phyloP scores from a whole-genome alignment of 2,797 vertebrate genomes.

The Phaenicophaeus curvirostris region DNA sequence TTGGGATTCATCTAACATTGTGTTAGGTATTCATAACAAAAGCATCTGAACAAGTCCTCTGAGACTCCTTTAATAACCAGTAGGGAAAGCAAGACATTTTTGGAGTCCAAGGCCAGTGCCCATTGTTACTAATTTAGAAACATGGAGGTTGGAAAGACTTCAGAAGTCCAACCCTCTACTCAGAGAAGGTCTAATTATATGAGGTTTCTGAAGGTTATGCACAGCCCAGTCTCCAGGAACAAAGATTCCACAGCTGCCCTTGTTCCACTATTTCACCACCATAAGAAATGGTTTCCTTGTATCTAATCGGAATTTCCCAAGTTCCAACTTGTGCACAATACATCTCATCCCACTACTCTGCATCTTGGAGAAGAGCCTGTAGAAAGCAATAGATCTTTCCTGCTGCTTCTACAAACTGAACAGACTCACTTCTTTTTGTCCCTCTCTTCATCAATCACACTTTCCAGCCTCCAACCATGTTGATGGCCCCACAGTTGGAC shows the following conservation, averaged over 20 bases:
- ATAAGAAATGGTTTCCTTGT: background rate
- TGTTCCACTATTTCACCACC: background rate
- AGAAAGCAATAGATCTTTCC: background rate
- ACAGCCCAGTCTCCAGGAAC: background rate
- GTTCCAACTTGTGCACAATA: background rate
- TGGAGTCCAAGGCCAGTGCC: background rate
- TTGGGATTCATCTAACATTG: background rate
- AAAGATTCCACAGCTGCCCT: accelerated
- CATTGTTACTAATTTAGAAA: background rate
- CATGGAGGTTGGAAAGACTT: background rate
- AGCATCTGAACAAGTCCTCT: background rate
- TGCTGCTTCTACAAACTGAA: background rate
- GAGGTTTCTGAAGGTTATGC: background rate
- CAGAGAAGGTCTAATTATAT: background rate
- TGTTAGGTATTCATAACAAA: background rate
- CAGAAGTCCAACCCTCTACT: background rate
- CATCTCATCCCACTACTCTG: background rate
- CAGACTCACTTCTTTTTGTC: background rate
- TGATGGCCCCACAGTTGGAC: background rate
- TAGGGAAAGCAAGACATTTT: background rate
- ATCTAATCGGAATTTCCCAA: background rate
- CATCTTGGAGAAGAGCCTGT: background rate
- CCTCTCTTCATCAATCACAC: background rate
- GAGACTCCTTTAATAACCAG: background rate
- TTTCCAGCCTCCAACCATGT: background rate